Conservation (phyloP, 2,113 vertebrate species). For the Hippocampus guttulatus region DNA sequence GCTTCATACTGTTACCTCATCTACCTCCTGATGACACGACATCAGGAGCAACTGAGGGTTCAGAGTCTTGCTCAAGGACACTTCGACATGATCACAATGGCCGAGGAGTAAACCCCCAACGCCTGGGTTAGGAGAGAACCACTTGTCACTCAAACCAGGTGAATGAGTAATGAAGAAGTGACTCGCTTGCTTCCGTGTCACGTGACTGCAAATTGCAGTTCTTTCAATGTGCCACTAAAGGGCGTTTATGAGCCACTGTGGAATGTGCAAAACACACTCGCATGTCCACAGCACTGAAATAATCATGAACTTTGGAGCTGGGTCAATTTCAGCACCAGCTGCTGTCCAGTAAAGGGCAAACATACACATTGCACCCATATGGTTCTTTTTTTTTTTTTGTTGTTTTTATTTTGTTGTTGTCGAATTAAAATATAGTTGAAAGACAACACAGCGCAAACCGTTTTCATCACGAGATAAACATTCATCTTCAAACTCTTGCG, state of each 20-base stretch:
- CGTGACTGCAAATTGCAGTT: constrained; percentile 12
- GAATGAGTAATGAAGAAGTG: constrained; percentile 7
- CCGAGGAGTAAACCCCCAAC: too few relatives aligned
- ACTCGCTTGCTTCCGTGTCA: background rate
- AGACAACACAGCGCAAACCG: too few relatives aligned
- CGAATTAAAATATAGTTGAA: background rate
- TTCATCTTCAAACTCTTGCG: too few relatives aligned
- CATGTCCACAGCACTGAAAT: background rate
- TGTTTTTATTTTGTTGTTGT: background rate
- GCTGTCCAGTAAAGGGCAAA: background rate
- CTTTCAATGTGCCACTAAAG: constrained; percentile 24
- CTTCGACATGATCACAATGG: too few relatives aligned
- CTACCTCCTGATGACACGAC: too few relatives aligned
- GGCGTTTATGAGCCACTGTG: constrained; percentile 8
- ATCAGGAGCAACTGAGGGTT: too few relatives aligned
- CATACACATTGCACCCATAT: background rate
- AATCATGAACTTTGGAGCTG: background rate
- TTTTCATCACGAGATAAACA: too few relatives aligned
- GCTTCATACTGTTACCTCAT: too few relatives aligned
- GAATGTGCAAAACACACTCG: background rate
- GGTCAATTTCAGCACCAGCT: background rate
- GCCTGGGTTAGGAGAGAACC: too few relatives aligned
- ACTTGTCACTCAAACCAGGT: constrained; percentile 37
- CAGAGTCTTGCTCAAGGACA: too few relatives aligned
- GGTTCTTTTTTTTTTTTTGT: background rate